Evolutionary conservation across 2,888 invertebrate genomes (phyloP), one percentile per base, ranked within the genome.

Genomic region (Mythimna loreyi): DNA sequence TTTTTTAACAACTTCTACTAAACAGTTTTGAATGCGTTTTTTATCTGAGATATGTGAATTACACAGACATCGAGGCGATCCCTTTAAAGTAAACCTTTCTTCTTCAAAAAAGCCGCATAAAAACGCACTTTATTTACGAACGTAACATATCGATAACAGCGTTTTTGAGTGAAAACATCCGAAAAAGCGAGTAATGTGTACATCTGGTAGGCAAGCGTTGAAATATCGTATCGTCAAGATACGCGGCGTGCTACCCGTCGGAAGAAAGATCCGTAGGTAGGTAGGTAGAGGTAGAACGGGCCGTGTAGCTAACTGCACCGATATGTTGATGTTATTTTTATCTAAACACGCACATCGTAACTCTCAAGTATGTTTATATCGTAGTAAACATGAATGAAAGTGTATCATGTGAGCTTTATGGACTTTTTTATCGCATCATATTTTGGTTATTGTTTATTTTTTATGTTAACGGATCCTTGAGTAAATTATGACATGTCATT

Each of bases 281-380:
- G n/a, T n/a, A n/a, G n/a, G n/a, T n/a, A n/a, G 9, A 28, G 21
- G 33, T 13, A 16, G 67, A 19, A 36, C 57, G 52, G 36, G 19
- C 40, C 49, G 30, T n/a, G n/a, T 7, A 58, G 21, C 70, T 63
- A 67, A 73, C 73, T 78, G 67, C 66, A 80, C 67, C 59, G 63
- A 73, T 73, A 80, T 87, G 75, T 68, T 76, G 63, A 77, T 78
- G 78, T 81, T 87, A 83, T 84, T 79, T 84, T 86, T 85, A 80
- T 82, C 82, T 84, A 83, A 85, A 83, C 85, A 84, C 83, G 78
- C 78, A 76, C 75, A 66, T 84, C 80, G 78, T 87, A 81, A 86
- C 82, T 84, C 77, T 75, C 69, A 72, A 82, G 78, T 80, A 80
- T 85, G 83, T 81, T 86, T 85, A 83, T 68, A 80, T 84, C 79